Base-by-base conservation (phyloP, 1,140 invertebrate species). In the Papilio dardanus region DNA sequence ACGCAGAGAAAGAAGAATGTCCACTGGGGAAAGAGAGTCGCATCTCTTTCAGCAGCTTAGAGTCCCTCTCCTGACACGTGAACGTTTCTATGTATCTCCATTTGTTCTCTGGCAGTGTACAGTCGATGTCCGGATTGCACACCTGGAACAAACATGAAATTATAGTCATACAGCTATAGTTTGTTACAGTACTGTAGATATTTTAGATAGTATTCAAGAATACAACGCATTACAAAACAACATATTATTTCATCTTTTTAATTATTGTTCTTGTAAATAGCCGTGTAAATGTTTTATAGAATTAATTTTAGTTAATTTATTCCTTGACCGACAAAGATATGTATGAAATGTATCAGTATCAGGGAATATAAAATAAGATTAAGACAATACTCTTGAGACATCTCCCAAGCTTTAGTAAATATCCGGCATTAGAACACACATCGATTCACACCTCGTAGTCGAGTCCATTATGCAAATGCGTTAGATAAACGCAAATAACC, bases 11-110 rank as follows among this genome's bases (percentile, higher is more conserved):
- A 24, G 96, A 97, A 14, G 97, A 97, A 89, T 97, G 97, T 21
- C 97, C 97, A 74, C 96, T 97, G 65, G 97, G 96, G 91, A 97
- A 97, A 10, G 97, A 97, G 68, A 97, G 93, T 86, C 96, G 95
- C 91, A 96, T 94, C 89, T 97, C 96, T 84, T 97, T 97, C 76
- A 96, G 83, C 54, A 95, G 88, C 76, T 94, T 95, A n/a, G 79
- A 78, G 50, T 94, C 86, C 78, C 92, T 81, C 10, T 94, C 94
- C 4, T 86, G 88, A 83, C 97, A 97, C 1, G 81, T 92, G 82
- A 96, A 97, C 37, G 95, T 82, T 66, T 94, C 94, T 58, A 97
- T 96, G 83, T 97, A 97, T 73, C 85, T 90, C 85, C 95, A 94
- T 30, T 92, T 93, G 87, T 96, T 95, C 28, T 87, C 87, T 0